These are phyloP conservation scores for Melieria omissa DNA, from an alignment of 2,888 invertebrate species.

Conservation along the genomic window DNA sequence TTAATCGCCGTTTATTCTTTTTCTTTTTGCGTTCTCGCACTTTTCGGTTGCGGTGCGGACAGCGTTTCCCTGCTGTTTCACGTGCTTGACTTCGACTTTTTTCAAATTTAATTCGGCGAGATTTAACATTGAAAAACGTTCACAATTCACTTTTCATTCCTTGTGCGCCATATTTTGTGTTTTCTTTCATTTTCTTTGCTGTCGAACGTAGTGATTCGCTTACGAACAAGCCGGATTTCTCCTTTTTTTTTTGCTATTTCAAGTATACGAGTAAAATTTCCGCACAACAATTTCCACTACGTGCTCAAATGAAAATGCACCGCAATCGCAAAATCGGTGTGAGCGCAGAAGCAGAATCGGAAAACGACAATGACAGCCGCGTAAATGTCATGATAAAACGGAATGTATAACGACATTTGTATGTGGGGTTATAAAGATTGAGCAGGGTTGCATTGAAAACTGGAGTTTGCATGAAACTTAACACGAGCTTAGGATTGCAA, in stretches of 20 bases:
- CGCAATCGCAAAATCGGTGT: background rate
- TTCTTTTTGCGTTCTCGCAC: background rate
- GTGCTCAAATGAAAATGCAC: slow-evolving; percentile 18
- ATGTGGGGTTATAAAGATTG: too few species aligned
- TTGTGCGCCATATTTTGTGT: background rate
- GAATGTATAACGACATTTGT: too few species aligned
- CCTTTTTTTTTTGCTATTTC: background rate
- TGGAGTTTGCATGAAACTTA: too few species aligned
- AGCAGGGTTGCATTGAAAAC: too few species aligned
- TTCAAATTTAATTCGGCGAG: background rate
- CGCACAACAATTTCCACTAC: slow-evolving; percentile 20
- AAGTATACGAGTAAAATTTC: slow-evolving; percentile 2
- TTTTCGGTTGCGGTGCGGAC: too few species aligned
- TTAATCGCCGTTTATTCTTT: background rate
- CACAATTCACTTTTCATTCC: background rate
- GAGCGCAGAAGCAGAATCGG: too few species aligned
- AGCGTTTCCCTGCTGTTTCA: slow-evolving; percentile 21
- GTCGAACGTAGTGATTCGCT: background rate
- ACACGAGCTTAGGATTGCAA: too few species aligned
- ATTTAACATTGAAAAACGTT: slow-evolving; percentile 9
- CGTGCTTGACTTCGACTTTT: slow-evolving; percentile 36
- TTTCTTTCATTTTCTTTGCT: background rate
- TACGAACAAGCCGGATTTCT: too few species aligned
- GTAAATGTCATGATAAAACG: too few species aligned
- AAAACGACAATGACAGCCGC: too few species aligned